Evolutionary conservation across 1,140 invertebrate species (phyloP), one percentile per base, ranked within the genome.

Genomic region (Sycobia sp.): DNA sequence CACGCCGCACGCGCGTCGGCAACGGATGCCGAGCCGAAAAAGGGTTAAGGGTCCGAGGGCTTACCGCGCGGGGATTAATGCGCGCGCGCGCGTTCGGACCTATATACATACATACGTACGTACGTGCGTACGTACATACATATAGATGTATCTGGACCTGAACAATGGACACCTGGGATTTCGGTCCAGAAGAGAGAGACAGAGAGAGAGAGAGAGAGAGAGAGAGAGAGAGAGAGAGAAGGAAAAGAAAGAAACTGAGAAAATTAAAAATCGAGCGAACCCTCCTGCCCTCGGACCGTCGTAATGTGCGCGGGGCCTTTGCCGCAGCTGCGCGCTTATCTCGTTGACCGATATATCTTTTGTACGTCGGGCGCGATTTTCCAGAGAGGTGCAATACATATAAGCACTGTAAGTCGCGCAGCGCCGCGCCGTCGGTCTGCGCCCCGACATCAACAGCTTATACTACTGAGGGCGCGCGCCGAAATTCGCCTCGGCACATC

Each of bases 111-210:
- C n/a, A n/a, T n/a, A n/a, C n/a, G n/a, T n/a, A 44, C 7, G 20
- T n/a, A 43, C 39, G 46, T 23, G 27, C n/a, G 4, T 14, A 20
- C 10, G 23, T 11, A 4, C 29, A 32, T 4, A 14, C 25, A 0
- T 32, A 0, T 23, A 1, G 11, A 1, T 20, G 18, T 36, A 20
- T 57, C 68, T 66, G 70, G 70, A 73, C 72, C 65, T 25, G 47
- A 4, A 71, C 66, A 73, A 71, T 70, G 74, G 74, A 76, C 73
- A 76, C 73, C 74, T 76, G 74, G 73, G 68, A 72, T 67, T 61
- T 50, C 64, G 49, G 18, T 38, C 23, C n/a, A 23, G 20, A 10
- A 54, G 1, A 10, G 16, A 3, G 9, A 23, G 22, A 44, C 4
- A 44, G 14, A 16, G 29, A 41, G 38, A 55, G 14, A 29, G 29